Percentiles rank a stretch among this genome's conserved stretches.
These are phyloP conservation scores for Bilobella aurantiaca DNA, from an alignment of 1,140 invertebrate species.

Conservation along the genomic window DNA sequence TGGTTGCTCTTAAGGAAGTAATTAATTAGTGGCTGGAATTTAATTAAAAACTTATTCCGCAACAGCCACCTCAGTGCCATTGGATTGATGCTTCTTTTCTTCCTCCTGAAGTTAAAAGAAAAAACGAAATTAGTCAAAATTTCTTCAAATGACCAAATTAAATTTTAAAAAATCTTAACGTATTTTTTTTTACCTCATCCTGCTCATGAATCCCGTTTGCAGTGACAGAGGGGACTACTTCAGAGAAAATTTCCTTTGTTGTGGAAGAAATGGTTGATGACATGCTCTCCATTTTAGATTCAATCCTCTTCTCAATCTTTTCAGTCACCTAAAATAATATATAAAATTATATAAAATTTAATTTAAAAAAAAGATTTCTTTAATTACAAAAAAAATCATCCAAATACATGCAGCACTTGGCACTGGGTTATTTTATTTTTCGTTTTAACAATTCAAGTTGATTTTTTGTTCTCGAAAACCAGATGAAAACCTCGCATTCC, in stretches of 20 bases:
- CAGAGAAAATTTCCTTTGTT: not conserved
- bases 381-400: too few relatives aligned
- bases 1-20: not conserved
- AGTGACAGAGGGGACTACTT: not conserved
- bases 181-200: not conserved
- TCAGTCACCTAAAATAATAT: not conserved
- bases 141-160: not conserved
- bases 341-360: too few relatives aligned
- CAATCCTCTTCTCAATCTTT: constrained; percentile 1
- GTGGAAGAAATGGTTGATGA: not conserved
- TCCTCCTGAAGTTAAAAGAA: constrained; percentile 2
- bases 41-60: not conserved
- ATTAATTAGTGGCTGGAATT: not conserved
- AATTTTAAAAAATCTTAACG: too few relatives aligned
- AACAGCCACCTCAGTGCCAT: not conserved
- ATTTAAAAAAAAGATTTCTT: too few relatives aligned
- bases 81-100: constrained; percentile 1
- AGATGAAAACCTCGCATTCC: too few relatives aligned
- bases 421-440: too few relatives aligned
- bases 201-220: not conserved
- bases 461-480: too few relatives aligned
- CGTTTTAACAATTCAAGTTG: too few relatives aligned
- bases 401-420: too few relatives aligned
- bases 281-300: not conserved
- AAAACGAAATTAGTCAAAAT: not conserved